Conservation (phyloP, 2,113 vertebrate species). For the Falco punctatus region DNA sequence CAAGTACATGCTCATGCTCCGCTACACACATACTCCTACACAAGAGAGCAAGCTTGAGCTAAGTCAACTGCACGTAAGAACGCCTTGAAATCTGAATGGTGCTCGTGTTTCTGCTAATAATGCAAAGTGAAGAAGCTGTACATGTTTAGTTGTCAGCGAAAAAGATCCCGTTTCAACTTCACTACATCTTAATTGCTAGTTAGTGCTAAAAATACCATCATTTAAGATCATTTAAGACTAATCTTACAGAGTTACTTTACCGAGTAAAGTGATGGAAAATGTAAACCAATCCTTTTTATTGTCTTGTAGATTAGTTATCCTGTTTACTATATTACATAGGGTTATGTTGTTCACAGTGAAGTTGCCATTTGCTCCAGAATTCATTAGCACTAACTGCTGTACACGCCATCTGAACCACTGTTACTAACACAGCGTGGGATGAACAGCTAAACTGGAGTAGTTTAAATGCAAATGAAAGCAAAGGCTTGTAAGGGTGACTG, state of each 20-base stretch:
- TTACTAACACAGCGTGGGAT: accelerated
- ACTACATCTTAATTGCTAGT: neutral
- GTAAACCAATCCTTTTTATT: neutral
- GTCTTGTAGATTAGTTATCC: neutral
- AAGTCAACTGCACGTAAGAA: neutral
- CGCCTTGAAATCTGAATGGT: neutral
- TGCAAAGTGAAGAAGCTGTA: neutral
- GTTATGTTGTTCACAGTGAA: neutral
- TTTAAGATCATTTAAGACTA: neutral
- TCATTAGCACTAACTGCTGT: neutral
- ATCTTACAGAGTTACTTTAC: neutral
- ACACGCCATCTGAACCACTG: neutral
- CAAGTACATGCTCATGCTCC: accelerated
- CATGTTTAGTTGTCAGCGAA: accelerated
- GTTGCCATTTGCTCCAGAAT: neutral
- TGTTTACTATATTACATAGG: neutral
- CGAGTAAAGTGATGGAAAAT: neutral
- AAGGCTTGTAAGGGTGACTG: neutral
- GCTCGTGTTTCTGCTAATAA: neutral
- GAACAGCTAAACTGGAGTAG: neutral
- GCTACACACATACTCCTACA: neutral
- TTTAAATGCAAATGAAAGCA: neutral
- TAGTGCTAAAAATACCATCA: neutral
- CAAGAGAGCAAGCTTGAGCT: neutral
- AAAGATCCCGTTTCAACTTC: neutral